Evolutionary conservation across 2,113 vertebrate species (phyloP).

Genomic region (Ploceus nigricollis): DNA sequence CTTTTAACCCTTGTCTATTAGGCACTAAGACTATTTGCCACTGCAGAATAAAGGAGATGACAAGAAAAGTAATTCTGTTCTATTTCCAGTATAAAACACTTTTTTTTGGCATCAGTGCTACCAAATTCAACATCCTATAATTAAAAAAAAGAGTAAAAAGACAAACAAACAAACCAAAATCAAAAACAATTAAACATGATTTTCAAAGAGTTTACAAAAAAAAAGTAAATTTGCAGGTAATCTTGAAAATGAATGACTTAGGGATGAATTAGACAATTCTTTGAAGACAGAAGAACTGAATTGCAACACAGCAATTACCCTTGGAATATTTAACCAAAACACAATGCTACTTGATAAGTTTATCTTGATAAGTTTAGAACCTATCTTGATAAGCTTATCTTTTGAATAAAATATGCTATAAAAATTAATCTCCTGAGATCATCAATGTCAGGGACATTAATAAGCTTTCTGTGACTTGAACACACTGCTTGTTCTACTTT

Average conservation of each 20-base stretch:
- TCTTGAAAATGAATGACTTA: background rate
- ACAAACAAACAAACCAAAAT: background rate
- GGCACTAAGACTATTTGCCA: background rate
- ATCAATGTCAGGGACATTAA: background rate
- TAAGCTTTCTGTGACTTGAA: background rate
- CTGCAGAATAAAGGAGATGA: background rate
- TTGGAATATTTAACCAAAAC: background rate
- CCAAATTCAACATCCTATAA: background rate
- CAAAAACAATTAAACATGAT: fast-evolving
- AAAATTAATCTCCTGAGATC: background rate
- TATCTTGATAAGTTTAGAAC: background rate
- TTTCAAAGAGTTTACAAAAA: background rate
- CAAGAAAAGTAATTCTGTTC: background rate
- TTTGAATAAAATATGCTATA: background rate
- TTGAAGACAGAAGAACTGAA: background rate
- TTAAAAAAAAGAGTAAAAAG: background rate
- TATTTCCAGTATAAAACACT: background rate
- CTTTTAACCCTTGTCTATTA: background rate
- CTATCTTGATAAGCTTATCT: background rate
- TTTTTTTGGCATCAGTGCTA: background rate
- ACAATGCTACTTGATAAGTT: background rate
- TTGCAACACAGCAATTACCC: background rate
- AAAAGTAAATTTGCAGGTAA: background rate
- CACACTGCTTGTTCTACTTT: background rate
- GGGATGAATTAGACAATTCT: background rate